phyloP scores from a whole-genome alignment of 2,113 vertebrate genomes.

The Oriolus oriolus region DNA sequence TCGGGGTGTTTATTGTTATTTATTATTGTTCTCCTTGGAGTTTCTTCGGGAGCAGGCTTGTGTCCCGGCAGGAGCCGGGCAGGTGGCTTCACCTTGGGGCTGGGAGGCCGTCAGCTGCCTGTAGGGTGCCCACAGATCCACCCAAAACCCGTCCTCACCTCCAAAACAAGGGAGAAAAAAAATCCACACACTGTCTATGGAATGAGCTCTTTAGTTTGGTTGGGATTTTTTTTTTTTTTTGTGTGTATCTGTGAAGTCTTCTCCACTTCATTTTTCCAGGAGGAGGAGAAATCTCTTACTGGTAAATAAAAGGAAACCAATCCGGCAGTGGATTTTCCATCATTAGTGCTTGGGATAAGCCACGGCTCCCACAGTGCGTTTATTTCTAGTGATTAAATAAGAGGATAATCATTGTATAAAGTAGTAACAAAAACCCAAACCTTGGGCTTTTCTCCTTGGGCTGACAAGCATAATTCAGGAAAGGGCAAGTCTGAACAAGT shows the following conservation, averaged over 20 bases:
- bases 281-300: neutral
- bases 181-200: accelerated
- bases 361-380: neutral
- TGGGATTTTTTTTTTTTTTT: neutral
- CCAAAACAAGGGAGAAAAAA: neutral
- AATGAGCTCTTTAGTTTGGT: neutral
- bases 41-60: neutral
- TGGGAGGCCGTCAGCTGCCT: neutral
- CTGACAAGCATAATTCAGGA: neutral
- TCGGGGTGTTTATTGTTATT: neutral
- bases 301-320: slow-evolving; percentile 1
- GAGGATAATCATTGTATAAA: slow-evolving; percentile 17
- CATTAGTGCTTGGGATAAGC: slow-evolving; percentile 22
- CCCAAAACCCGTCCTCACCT: neutral
- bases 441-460: slow-evolving; percentile 23
- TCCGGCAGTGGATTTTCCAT: slow-evolving; percentile 5
- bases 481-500: slow-evolving; percentile 60
- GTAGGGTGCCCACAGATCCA: neutral
- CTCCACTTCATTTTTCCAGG: neutral
- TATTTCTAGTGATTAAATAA: slow-evolving; percentile 46
- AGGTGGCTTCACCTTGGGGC: neutral
- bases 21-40: neutral
- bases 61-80: neutral
- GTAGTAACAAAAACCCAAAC: neutral
- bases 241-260: neutral